Conservation (phyloP, 92 coral and sea anemone species). For the Paragorgia papillata region DNA sequence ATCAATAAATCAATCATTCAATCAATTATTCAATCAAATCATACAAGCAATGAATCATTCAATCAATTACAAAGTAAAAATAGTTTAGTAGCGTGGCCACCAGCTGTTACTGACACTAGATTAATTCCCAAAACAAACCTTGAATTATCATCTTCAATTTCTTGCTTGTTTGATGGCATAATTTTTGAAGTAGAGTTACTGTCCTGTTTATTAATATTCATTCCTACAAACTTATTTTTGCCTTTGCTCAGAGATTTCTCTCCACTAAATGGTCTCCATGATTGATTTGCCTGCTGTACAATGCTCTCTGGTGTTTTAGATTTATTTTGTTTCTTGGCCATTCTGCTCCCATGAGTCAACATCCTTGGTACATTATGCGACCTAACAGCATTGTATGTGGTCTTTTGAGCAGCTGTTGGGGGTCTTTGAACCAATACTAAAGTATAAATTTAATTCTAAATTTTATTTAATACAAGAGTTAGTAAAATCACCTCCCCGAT, state of each 20-base stretch:
- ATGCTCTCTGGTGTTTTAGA: background rate
- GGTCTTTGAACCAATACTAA: slow-evolving; percentile 19
- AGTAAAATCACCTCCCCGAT: too few relatives aligned
- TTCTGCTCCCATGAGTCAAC: background rate
- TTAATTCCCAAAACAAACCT: too few relatives aligned
- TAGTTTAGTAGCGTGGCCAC: too few relatives aligned
- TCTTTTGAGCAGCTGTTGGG: slow-evolving; percentile 23
- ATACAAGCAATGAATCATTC: too few relatives aligned
- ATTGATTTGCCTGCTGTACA: slow-evolving; percentile 8
- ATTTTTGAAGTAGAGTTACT: background rate
- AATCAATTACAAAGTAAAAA: too few relatives aligned
- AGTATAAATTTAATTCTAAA: background rate
- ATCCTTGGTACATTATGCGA: slow-evolving; percentile 7
- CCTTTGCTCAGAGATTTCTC: background rate
- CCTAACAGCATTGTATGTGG: slow-evolving; percentile 13
- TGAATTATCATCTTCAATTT: background rate
- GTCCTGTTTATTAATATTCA: background rate
- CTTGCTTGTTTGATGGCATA: background rate
- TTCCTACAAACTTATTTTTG: background rate
- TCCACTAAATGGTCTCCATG: slow-evolving; percentile 26
- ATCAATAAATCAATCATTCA: too few relatives aligned
- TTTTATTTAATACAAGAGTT: too few relatives aligned
- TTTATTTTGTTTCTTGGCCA: background rate
- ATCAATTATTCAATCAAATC: too few relatives aligned
- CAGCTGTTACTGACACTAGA: too few relatives aligned